Percentiles rank a stretch among this genome's conserved stretches.
phyloP scores from a whole-genome alignment of 1,140 invertebrate species.

The Drosophila seguyi region DNA sequence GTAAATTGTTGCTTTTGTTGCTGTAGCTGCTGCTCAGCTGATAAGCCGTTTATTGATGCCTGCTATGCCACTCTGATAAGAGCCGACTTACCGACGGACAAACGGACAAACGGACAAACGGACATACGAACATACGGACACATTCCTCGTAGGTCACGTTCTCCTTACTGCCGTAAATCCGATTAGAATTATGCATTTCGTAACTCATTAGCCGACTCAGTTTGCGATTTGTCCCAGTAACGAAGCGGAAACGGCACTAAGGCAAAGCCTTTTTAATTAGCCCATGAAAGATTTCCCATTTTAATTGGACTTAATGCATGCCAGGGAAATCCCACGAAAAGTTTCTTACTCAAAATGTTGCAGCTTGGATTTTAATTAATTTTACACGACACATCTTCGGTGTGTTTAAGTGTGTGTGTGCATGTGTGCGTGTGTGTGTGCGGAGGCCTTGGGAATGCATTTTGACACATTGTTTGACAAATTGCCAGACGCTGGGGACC shows the following conservation, averaged over 20 bases:
- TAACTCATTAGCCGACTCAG: constrained; percentile 56
- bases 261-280: constrained; percentile 68
- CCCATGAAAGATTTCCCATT: constrained; percentile 55
- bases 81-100: constrained; percentile 14
- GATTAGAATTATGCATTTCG: constrained; percentile 61
- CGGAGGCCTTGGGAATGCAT: constrained; percentile 46
- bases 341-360: constrained; percentile 37
- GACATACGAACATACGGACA: constrained; percentile 2
- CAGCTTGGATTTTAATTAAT: constrained; percentile 72
- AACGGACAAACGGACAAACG: constrained; percentile 5
- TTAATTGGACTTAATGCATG: constrained; percentile 74
- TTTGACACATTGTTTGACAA: constrained; percentile 84
- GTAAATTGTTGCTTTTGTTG: constrained; percentile 18
- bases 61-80: constrained; percentile 38
- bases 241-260: constrained; percentile 22
- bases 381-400: constrained; percentile 46
- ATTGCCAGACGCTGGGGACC: constrained; percentile 64
- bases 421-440: constrained; percentile 7
- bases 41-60: constrained; percentile 66
- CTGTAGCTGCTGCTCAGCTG: constrained; percentile 35
- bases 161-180: constrained; percentile 22
- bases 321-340: constrained; percentile 54
- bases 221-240: constrained; percentile 38
- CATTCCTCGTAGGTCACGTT: constrained; percentile 35
- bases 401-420: constrained; percentile 2